These are phyloP conservation scores for Eulemur albifrons DNA, from an alignment of 2,797 vertebrate species.

Conservation along the genomic window DNA sequence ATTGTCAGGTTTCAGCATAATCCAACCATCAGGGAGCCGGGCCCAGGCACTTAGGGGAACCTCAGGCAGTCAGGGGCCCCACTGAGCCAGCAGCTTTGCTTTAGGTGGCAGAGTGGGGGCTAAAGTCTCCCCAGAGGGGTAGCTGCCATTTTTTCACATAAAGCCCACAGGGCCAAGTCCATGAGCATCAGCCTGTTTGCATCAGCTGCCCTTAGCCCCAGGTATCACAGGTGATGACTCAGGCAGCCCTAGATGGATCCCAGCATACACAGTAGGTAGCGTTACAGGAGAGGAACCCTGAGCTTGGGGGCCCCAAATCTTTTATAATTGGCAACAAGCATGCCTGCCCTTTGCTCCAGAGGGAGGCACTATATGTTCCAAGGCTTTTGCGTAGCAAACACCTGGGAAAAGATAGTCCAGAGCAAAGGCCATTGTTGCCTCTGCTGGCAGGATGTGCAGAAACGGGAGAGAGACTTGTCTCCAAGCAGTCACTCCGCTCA, in stretches of 20 bases:
- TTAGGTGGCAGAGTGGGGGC: not conserved
- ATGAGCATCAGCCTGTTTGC: not conserved
- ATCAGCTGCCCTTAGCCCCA: too few relatives aligned
- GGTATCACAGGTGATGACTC: not conserved
- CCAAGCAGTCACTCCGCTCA: not conserved
- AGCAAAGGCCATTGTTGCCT: not conserved
- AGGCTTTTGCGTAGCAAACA: not conserved
- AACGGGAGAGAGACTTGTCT: not conserved
- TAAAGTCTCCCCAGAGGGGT: not conserved
- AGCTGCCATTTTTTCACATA: not conserved
- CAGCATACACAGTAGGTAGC: not conserved
- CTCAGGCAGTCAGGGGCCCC: too few relatives aligned
- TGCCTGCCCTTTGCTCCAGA: not conserved
- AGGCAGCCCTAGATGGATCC: not conserved
- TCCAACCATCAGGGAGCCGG: not conserved
- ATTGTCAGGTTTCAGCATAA: not conserved
- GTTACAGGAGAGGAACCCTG: not conserved
- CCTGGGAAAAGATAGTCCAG: not conserved
- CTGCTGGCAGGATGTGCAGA: not conserved
- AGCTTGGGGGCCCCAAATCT: not conserved
- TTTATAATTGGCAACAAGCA: not conserved
- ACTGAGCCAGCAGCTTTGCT: not conserved
- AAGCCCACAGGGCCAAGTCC: not conserved
- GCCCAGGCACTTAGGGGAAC: not conserved
- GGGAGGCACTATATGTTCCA: not conserved